Percentiles rank a stretch among this genome's conserved stretches.
Conservation (phyloP, 23 tunicate species). For the Trididemnum clinides region DNA sequence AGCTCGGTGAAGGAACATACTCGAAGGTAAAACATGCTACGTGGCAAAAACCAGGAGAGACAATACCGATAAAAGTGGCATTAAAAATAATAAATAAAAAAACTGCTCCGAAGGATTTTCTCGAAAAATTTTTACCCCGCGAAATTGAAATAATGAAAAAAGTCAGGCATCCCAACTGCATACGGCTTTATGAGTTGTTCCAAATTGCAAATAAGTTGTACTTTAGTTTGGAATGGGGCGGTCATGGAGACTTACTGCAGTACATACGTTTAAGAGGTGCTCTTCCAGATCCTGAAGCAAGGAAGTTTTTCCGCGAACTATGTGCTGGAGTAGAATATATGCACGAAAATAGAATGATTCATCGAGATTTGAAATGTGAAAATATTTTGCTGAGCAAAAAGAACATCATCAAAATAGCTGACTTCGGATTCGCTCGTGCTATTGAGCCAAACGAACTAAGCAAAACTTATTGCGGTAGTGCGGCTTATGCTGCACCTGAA, state of each 20-base stretch:
- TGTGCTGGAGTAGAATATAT: slow-evolving; percentile 88
- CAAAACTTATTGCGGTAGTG: slow-evolving; percentile 91
- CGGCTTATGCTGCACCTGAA: slow-evolving; percentile 99
- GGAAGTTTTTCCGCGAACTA: slow-evolving; percentile 65
- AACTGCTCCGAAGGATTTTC: slow-evolving; percentile 95
- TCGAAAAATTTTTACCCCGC: slow-evolving; percentile 93
- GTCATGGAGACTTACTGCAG: slow-evolving; percentile 88
- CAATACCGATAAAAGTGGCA: slow-evolving; percentile 69
- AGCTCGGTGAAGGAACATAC: slow-evolving; percentile 95
- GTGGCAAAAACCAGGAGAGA: slow-evolving; percentile 73
- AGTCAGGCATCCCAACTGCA: slow-evolving; percentile 76
- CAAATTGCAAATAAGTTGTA: slow-evolving; percentile 67
- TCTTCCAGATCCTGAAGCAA: slow-evolving; percentile 63
- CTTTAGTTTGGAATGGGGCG: slow-evolving; percentile 91
- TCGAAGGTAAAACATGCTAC: slow-evolving; percentile 91
- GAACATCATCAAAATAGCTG: slow-evolving; percentile 86
- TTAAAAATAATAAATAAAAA: slow-evolving; percentile 93
- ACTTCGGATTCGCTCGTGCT: slow-evolving; percentile 90
- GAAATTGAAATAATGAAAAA: slow-evolving; percentile 88
- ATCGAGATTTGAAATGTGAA: slow-evolving; percentile 94
- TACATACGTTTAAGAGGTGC: slow-evolving; percentile 92
- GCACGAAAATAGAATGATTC: slow-evolving; percentile 79
- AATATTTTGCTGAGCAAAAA: slow-evolving; percentile 76
- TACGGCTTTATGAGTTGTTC: slow-evolving; percentile 79
- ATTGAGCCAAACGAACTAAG: slow-evolving; percentile 62